Evolutionary conservation across 2,888 invertebrate genomes (phyloP).

Genomic region (Sinelater perroti): DNA sequence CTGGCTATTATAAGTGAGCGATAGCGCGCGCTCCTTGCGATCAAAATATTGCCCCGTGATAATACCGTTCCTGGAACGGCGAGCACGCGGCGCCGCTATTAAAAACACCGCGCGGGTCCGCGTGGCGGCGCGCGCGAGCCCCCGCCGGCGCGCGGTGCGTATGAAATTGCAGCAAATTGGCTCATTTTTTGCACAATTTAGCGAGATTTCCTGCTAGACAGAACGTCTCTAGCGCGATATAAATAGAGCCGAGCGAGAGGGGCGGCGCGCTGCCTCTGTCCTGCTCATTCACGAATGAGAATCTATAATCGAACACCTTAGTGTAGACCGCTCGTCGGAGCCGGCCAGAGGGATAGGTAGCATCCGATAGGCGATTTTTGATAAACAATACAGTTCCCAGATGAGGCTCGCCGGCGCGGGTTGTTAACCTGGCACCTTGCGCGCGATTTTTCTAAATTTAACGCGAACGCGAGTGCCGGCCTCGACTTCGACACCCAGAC

Average conservation of each 20-base stretch:
- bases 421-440: constrained; percentile 20
- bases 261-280: constrained; percentile 23
- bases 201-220: constrained; percentile 40
- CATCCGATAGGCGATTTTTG: constrained; percentile 19
- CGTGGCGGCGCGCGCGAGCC: no score
- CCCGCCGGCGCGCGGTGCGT: no score
- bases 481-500: no score
- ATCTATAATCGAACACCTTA: constrained; percentile 40
- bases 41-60: no score
- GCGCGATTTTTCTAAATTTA: constrained; percentile 22
- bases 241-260: constrained; percentile 34
- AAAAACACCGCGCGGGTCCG: no score
- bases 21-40: no score
- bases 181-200: constrained; percentile 38
- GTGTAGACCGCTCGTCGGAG: constrained; percentile 37
- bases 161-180: constrained; percentile 27
- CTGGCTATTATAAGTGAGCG: no score
- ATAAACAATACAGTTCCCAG: constrained; percentile 4
- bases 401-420: constrained; percentile 12
- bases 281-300: constrained; percentile 35
- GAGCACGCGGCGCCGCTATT: no score
- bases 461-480: no score
- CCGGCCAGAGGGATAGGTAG: constrained; percentile 32
- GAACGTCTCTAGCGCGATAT: constrained; percentile 37
- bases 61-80: no score